Evolutionary conservation across 2,113 vertebrate genomes (phyloP).

Genomic region (Serinus canaria): DNA sequence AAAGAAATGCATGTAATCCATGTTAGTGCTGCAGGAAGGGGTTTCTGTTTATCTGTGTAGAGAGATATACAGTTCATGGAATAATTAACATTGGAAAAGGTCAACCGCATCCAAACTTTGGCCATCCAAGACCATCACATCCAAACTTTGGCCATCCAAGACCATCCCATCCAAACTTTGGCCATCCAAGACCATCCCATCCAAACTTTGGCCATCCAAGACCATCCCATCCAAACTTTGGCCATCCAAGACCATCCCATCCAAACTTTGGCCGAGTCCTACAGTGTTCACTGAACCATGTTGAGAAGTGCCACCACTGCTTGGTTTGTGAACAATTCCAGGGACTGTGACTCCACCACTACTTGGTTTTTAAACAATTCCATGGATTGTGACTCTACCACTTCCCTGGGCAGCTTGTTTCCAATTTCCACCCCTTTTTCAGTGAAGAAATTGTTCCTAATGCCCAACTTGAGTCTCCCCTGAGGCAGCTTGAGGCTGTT

Average conservation of each 20-base stretch:
- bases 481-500: neutral
- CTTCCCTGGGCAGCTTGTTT: neutral
- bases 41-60: neutral
- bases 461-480: neutral
- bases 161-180: too few relatives aligned
- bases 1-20: neutral
- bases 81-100: neutral
- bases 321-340: too few relatives aligned
- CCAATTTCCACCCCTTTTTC: neutral
- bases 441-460: neutral
- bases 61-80: fast-evolving
- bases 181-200: too few relatives aligned
- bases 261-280: neutral
- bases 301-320: neutral
- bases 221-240: too few relatives aligned
- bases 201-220: too few relatives aligned
- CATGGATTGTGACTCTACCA: neutral
- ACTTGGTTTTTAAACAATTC: too few relatives aligned
- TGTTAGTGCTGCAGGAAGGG: neutral
- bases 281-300: fast-evolving
- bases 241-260: too few relatives aligned
- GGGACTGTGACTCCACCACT: too few relatives aligned
- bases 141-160: neutral
- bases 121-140: neutral
- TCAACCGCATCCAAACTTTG: neutral